Percentiles rank a stretch among this genome's conserved stretches.
Evolutionary conservation across 2,113 vertebrate genomes (phyloP).

Genomic region (Terrapene triunguis): DNA sequence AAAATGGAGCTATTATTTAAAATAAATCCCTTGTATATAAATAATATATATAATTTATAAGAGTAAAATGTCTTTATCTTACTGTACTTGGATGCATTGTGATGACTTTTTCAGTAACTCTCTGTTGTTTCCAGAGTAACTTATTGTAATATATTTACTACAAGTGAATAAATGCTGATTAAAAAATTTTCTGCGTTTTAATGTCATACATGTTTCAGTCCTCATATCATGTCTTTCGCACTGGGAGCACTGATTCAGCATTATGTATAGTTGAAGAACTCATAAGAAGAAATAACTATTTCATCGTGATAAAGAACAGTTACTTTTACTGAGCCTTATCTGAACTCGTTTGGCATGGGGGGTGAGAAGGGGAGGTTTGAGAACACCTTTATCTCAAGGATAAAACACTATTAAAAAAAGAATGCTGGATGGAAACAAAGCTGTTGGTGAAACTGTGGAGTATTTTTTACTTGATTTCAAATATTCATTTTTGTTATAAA

Average conservation of each 20-base stretch:
- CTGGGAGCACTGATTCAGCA: background rate
- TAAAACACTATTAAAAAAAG: background rate
- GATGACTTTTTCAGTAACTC: background rate
- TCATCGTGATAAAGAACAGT: background rate
- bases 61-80: constrained; percentile 39
- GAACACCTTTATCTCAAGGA: background rate
- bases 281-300: background rate
- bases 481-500: background rate
- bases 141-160: background rate
- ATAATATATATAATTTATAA: background rate
- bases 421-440: background rate
- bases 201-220: background rate
- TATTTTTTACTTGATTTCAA: background rate
- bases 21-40: background rate
- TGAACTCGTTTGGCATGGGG: background rate
- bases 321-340: background rate
- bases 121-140: constrained; percentile 40
- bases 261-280: background rate
- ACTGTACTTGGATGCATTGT: constrained; percentile 13
- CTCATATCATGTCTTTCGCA: background rate
- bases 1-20: background rate
- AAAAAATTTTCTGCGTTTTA: background rate
- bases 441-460: background rate
- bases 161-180: background rate
- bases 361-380: background rate